Evolutionary conservation across 2,797 vertebrate genomes (phyloP).

Genomic region (Mergus octosetaceus): DNA sequence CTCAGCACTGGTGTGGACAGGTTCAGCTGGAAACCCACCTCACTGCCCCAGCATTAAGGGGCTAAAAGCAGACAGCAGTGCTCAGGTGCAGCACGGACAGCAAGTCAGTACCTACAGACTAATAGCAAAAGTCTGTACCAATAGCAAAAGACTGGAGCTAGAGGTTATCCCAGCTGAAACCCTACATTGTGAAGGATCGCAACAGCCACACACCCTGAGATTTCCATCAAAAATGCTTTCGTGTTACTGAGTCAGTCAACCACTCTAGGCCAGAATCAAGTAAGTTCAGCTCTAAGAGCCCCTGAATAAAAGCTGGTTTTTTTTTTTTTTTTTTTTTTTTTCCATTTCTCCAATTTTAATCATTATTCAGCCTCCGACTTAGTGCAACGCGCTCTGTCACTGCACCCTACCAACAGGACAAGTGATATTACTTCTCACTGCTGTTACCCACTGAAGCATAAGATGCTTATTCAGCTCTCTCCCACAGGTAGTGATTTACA

Average conservation of each 20-base stretch:
- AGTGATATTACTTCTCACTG: background rate
- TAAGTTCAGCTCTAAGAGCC: background rate
- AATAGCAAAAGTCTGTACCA: too few relatives aligned
- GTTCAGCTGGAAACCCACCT: background rate
- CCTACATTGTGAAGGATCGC: fast-evolving
- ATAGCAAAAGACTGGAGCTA: background rate
- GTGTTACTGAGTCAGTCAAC: background rate
- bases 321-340: background rate
- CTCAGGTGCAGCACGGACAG: background rate
- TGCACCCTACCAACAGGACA: background rate
- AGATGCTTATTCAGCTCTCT: background rate
- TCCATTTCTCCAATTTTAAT: background rate
- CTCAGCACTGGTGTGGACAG: background rate
- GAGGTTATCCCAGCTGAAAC: background rate
- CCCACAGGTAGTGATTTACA: background rate
- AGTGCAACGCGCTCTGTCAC: background rate
- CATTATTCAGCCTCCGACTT: background rate
- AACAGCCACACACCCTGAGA: background rate
- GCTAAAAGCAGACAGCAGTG: background rate
- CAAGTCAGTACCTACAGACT: background rate
- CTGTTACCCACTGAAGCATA: background rate
- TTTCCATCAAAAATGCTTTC: background rate
- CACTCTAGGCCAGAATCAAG: background rate
- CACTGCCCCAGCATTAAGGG: too few relatives aligned
- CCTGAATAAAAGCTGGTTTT: background rate